Base-by-base conservation (phyloP, 1,140 invertebrate species). In the Thaumetopoea pityocampa region DNA sequence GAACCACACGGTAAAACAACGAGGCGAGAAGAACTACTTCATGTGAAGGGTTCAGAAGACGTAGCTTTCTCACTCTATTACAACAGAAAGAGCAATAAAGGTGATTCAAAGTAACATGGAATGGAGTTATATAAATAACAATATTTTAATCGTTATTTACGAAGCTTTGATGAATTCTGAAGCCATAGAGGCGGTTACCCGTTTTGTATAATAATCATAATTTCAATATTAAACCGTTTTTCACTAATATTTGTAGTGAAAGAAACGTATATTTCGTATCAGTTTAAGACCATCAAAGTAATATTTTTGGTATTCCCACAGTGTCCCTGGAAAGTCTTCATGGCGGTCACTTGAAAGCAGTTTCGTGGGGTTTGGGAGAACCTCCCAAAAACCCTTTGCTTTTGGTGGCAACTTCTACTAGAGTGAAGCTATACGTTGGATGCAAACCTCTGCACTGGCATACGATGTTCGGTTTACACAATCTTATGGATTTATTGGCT, bases 371-470 rank as follows among this genome's bases (percentile, higher is more conserved):
- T 18, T 33, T 83, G 2, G 60, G 67, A 0, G 33, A 62, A 2
- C 48, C 68, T 30, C 45, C 56, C 7, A 49, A 51, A 6, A 57
- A 50, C 0, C 68, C 54, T 3, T 27, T 83, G 2, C 34, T 71
- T 1, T 34, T 83, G 8, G 51, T 77, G 5, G 53, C 62, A 4
- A 56, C 69, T 1, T 45, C 65, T 0, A 59, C 49, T 2, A 56
- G 62, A 34, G 71, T 80, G n/a, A 67, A 69, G 46, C 53, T 83
- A 5, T 52, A 59, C 14, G 60, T 63, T 1, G 74, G 67, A 11
- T 83, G 79, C 51, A 68, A 65, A 17, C 35, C 59, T 1, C 37
- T 80, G 5, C 73, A 74, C 29, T 74, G 67, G 67, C 79, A 83
- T 14, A 18, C 53, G 0, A 65, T 80, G 58, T 50, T 72, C n/a